Conservation (phyloP, 2,113 vertebrate genomes). For the Catagonus wagneri region DNA sequence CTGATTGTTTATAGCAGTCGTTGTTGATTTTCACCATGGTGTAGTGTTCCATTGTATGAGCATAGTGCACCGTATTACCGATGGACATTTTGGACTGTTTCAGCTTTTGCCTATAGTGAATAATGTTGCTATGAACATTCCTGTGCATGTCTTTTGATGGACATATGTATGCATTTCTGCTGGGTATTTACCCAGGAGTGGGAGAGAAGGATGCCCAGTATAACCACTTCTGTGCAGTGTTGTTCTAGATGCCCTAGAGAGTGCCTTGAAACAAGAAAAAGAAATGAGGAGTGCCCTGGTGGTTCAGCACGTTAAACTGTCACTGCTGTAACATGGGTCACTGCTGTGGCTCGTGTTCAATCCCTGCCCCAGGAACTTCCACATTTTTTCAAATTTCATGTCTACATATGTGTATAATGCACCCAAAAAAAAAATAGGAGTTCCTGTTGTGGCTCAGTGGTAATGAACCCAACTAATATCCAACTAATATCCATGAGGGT, state of each 20-base stretch:
- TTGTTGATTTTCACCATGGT: not conserved
- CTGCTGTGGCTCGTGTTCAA: no score
- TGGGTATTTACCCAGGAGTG: not conserved
- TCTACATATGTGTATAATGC: no score
- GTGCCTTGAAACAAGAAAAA: not conserved
- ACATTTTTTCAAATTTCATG: no score
- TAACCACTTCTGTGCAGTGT: not conserved
- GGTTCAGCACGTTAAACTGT: no score
- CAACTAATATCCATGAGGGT: no score
- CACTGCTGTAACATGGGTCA: no score
- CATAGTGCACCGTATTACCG: no score
- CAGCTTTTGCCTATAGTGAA: not conserved
- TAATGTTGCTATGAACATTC: not conserved
- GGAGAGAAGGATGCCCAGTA: not conserved
- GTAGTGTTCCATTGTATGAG: not conserved
- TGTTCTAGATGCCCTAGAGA: not conserved
- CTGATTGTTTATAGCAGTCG: not conserved
- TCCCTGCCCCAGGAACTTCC: no score
- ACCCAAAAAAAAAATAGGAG: no score
- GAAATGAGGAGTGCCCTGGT: not conserved
- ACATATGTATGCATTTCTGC: not conserved
- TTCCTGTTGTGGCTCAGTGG: no score
- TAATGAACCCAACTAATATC: no score
- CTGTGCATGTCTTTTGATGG: not conserved
- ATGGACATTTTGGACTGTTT: not conserved